Base-by-base conservation (phyloP, 2,113 vertebrate species). In the Xiphophorus hellerii region DNA sequence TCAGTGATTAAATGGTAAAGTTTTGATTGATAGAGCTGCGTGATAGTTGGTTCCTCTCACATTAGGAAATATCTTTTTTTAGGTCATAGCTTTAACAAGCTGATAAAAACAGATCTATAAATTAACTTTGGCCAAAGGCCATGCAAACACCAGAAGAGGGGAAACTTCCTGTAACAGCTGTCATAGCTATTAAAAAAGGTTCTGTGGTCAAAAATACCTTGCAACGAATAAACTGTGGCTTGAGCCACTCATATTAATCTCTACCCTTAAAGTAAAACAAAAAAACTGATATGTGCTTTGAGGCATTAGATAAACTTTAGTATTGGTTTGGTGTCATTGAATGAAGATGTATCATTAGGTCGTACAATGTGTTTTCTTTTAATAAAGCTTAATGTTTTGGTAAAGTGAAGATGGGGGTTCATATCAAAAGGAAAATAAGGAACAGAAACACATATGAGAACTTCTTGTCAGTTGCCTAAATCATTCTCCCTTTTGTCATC, bases 401-500 rank as follows among this genome's bases (percentile, higher is more conserved):
- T 48, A 20, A 48, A 15, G 51, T 58, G 9, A n/a, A n/a, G 51
- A 14, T 5, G 2, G n/a, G 3, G 27, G 8, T 37, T 48, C 39
- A 17, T 29, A 28, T 44, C 27, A 67, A 28, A 35, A 39, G 27
- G 22, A 17, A 58, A 58, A 54, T 54, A 2, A 54, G 22, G 51
- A 58, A 58, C 17, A 17, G 66, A 81, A 86, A 61, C 62, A 63
- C 39, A 61, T 37, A 44, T 44, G 5, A 73, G 20, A 39, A 39
- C 25, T 39, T 37, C 10, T 20, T 20, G 51, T 72, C 33, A 54
- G 12, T 66, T 80, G 31, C 27, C 64, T 76, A n/a, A 35, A 27
- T 71, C 25, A 0, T 39, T 5, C 5, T 73, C 28, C 25, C 12
- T 20, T 44, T 66, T 1, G 3, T 72, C 20, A 33, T 66, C 61